These are phyloP conservation scores for Trichonephila clavata DNA, from an alignment of 1,140 invertebrate species.

Conservation along the genomic window DNA sequence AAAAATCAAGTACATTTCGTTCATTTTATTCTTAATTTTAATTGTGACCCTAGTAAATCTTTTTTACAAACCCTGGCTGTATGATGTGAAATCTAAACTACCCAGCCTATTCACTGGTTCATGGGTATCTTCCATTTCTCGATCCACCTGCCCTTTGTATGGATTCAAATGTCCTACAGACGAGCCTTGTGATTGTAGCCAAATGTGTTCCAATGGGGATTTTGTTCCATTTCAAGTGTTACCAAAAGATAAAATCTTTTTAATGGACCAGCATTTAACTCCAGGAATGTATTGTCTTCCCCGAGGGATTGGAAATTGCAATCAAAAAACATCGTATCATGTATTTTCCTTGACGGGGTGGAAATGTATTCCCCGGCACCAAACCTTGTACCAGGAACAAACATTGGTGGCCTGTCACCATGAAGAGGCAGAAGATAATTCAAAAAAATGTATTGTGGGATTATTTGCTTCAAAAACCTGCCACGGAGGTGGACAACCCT, in stretches of 20 bases:
- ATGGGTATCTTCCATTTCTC: no score
- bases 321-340: background rate
- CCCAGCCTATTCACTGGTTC: background rate
- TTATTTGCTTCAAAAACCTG: background rate
- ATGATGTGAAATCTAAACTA: background rate
- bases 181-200: no score
- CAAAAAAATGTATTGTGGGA: slow-evolving; percentile 1
- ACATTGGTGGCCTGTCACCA: background rate
- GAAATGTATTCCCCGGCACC: background rate
- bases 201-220: background rate
- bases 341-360: slow-evolving; percentile 26
- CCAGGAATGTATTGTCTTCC: slow-evolving; percentile 19
- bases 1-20: background rate
- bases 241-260: background rate
- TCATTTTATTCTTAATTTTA: background rate
- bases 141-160: no score
- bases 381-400: background rate
- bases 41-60: background rate
- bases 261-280: background rate
- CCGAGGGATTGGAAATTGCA: background rate
- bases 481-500: background rate
- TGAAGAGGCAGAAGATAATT: background rate
- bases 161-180: no score
- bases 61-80: slow-evolving; percentile 2
- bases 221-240: background rate